Percentiles rank a stretch among this genome's conserved stretches.
These are phyloP conservation scores for Echiichthys vipera DNA, from an alignment of 2,797 vertebrate genomes.

Conservation along the genomic window DNA sequence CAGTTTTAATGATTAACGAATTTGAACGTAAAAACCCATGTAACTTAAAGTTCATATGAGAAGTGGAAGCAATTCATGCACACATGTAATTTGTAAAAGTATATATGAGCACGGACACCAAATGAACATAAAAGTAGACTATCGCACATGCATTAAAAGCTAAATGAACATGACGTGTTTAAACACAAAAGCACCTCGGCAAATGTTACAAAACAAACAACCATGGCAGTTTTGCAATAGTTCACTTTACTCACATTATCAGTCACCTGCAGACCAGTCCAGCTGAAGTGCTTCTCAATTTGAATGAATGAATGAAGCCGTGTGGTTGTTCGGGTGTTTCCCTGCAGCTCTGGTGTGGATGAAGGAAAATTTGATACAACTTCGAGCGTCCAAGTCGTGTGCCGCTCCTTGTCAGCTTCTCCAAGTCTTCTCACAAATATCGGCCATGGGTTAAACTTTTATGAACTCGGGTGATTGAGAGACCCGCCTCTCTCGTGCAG, in stretches of 20 bases:
- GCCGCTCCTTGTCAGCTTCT: constrained; percentile 13
- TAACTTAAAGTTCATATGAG: not conserved
- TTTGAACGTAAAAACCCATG: not conserved
- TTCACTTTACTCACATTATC: constrained; percentile 55
- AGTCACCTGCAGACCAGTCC: constrained; percentile 1
- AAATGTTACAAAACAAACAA: not conserved
- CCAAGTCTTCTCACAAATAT: constrained; percentile 15
- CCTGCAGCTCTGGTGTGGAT: not conserved
- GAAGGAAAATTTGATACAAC: not conserved
- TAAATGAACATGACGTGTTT: too few species aligned
- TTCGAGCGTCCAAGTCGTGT: not conserved
- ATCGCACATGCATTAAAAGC: too few species aligned
- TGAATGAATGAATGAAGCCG: constrained; percentile 1
- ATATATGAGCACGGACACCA: not conserved
- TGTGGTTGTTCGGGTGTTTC: too few species aligned
- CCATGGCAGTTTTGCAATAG: accelerated
- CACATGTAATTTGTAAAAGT: not conserved
- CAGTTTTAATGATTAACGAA: not conserved
- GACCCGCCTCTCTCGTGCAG: not conserved
- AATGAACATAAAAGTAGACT: not conserved
- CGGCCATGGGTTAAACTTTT: constrained; percentile 22
- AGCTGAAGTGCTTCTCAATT: not conserved
- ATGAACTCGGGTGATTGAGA: constrained; percentile 44
- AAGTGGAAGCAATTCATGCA: too few species aligned
- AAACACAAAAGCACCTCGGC: not conserved